Base-by-base conservation (phyloP, 2,113 vertebrate species). In the Hypanus sabinus region DNA sequence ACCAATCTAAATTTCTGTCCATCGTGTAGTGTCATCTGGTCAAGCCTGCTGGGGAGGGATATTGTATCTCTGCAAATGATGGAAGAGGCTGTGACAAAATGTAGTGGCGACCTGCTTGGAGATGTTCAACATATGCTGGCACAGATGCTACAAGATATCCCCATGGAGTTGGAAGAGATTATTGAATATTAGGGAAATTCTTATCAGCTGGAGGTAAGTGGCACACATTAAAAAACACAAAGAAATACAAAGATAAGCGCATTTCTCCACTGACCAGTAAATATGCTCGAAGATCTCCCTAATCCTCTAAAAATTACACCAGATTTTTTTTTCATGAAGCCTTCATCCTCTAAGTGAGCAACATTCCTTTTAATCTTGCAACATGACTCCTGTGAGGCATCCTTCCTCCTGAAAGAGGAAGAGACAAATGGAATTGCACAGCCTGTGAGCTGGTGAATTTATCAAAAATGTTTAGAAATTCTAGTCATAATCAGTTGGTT, bases 181-280 rank as follows among this genome's bases (percentile, higher is more conserved):
- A 97, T 96, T 97, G 96, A 97, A 97, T 97, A 97, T 97, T 97
- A 97, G 96, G 96, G 95, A 95, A 95, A 95, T 96, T 96, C 96
- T 95, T 96, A 96, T 95, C 93, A 95, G 94, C 94, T 95, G 95
- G 95, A 94, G 96, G 96, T 96, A 96, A 95, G 94, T 95, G 91
- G 91, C 36, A 55, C 70, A 93, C 68, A 93, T 93, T 93, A 93
- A 71, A 60, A 90, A 36, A 70, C 36, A 93, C 68, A 73, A 73
- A 73, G 91, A 93, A 93, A 55, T 73, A 93, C 36, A 93, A 93
- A 73, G 90, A 93, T 71, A 71, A 55, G 70, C 38, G 30, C 70
- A 93, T 93, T 93, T 93, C 91, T 93, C 9, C 70, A 93, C 33
- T 73, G 38, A 73, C 11, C 36, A 93, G 70, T 73, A 93, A 93